Evolutionary conservation across 2,113 vertebrate species (phyloP).

Genomic region (Rhynchomys soricoides): DNA sequence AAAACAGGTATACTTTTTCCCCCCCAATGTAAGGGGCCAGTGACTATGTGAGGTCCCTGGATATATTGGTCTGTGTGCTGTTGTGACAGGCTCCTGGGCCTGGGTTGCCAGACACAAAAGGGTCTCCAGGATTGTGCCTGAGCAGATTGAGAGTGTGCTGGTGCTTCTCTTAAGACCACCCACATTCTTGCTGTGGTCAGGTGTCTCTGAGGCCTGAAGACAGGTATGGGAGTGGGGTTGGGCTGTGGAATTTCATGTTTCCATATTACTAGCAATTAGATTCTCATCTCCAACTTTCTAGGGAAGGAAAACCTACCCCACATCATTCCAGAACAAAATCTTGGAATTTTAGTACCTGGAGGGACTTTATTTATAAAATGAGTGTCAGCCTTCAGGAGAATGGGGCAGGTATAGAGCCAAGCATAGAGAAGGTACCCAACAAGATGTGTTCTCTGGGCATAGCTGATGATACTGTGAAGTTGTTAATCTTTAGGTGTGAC

Average conservation of each 20-base stretch:
- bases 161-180: background rate
- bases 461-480: accelerated
- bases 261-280: background rate
- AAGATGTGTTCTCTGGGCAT: accelerated
- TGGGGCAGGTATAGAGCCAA: background rate
- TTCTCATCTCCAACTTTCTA: background rate
- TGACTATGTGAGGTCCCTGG: too few relatives aligned
- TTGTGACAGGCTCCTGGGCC: background rate
- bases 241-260: background rate
- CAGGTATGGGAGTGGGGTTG: background rate
- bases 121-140: background rate
- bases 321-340: background rate
- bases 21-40: background rate
- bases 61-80: background rate
- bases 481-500: background rate
- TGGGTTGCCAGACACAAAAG: background rate
- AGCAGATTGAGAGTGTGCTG: background rate
- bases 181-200: background rate
- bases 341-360: background rate
- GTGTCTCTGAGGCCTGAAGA: background rate
- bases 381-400: background rate
- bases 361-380: background rate
- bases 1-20: background rate
- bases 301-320: background rate
- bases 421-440: background rate